Base-by-base conservation (phyloP, 1,140 invertebrate genomes). In the Schmidtea mediterranea region DNA sequence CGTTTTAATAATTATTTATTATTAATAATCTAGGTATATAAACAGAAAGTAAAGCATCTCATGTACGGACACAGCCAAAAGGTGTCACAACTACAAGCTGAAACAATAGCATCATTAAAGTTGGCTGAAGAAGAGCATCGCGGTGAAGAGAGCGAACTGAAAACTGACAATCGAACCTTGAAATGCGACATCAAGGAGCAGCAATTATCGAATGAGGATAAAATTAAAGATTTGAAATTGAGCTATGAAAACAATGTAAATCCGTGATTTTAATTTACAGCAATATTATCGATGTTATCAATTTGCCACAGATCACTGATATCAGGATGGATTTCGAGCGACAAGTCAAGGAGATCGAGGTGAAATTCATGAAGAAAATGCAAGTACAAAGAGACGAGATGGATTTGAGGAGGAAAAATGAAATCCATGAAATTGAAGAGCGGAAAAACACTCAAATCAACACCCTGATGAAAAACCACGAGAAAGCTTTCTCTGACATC, bases 41-140 rank as follows among this genome's bases (percentile, higher is more conserved):
- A 82, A 64, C 80, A 87, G 60, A 84, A 83, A 72, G 77, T 87
- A 10, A 86, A 86, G 58, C 80, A 83, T 65, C 67, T 87, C 19
- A 75, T 84, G 63, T 84, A 82, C 62, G 82, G 86, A 58, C 82
- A 87, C 58, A 79, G 84, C 59, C 77, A 75, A 32, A 76, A 77
- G 57, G 70, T 80, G 39, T 75, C 78, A 0, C 76, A 79, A 57
- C 66, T 76, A 18, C 76, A 79, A 62, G 75, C 77, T 8, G 76
- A 82, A 57, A 73, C 75, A 23, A 71, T 78, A 61, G 76, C 79
- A 0, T 71, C 75, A 9, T 61, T 81, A 5, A 79, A 80, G 63
- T 61, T 76, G 9, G 73, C 74, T 5, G 73, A 79, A 59, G 76
- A 79, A 55, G 73, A 77, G 57, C 75, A 80, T 58, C 62, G 69